Conservation (phyloP, 2,888 invertebrate genomes). For the Drosophila longiperda region DNA sequence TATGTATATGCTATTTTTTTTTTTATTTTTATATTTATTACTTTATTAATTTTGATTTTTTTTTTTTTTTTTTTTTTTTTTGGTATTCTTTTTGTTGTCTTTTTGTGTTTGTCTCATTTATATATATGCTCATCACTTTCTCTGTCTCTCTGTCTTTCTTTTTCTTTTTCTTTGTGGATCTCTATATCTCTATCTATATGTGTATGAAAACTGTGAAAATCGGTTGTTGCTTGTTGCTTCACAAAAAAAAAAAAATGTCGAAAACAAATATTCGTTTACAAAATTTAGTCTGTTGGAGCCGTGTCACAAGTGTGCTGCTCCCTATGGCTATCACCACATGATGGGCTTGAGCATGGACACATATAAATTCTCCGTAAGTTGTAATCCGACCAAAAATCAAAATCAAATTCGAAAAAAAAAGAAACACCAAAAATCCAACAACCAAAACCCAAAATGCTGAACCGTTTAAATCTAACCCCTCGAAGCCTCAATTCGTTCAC, state of each 20-base stretch:
- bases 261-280: conserved; percentile 29
- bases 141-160: conserved; percentile 51
- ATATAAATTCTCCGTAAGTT: conserved; percentile 93
- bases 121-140: conserved; percentile 41
- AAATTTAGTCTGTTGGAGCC: conserved; percentile 88
- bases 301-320: conserved; percentile 93
- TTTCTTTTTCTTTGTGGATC: conserved; percentile 42
- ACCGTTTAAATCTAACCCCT: conserved; percentile 31
- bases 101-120: conserved; percentile 36
- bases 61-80: conserved; percentile 37
- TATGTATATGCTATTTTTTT: neutral
- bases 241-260: conserved; percentile 33
- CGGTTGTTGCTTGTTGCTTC: conserved; percentile 51
- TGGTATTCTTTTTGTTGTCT: conserved; percentile 13
- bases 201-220: conserved; percentile 46
- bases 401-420: conserved; percentile 8
- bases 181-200: conserved; percentile 40
- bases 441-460: conserved; percentile 5
- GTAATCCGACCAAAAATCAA: conserved; percentile 42
- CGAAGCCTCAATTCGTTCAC: conserved; percentile 14
- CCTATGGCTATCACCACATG: conserved; percentile 98
- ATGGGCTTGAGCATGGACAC: conserved; percentile 95
- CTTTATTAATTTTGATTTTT: conserved; percentile 21
- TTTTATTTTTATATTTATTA: conserved; percentile 5
- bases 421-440: neutral